These are phyloP conservation scores for Trinorchestia longiramus DNA, from an alignment of 1,140 invertebrate species.

Conservation along the genomic window DNA sequence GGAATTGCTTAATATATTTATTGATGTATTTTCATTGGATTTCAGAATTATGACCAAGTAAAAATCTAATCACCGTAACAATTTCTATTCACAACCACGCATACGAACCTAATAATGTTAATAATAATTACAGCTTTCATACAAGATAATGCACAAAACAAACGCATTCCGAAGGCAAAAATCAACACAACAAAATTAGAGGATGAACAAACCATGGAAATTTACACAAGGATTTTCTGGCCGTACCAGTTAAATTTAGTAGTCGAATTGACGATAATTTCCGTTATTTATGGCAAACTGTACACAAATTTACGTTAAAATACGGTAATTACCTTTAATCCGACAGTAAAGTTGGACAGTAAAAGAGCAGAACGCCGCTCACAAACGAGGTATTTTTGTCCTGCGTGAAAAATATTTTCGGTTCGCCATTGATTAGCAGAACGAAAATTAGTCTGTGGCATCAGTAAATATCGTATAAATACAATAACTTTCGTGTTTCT, in stretches of 20 bases:
- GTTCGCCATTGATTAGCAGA: too few species aligned
- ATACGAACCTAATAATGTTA: slow-evolving; percentile 51
- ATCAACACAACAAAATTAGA: neutral
- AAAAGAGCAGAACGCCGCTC: neutral
- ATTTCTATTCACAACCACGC: slow-evolving; percentile 49
- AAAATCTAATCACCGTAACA: slow-evolving; percentile 53
- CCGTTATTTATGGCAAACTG: neutral
- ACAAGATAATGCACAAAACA: slow-evolving; percentile 45
- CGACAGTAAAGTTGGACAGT: neutral
- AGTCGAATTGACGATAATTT: neutral
- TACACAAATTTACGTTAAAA: neutral
- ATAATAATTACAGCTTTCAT: slow-evolving; percentile 50
- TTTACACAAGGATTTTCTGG: neutral
- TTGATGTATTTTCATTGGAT: slow-evolving; percentile 53
- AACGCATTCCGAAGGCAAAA: neutral
- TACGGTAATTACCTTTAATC: neutral
- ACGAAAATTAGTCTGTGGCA: neutral
- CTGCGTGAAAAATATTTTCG: too few species aligned
- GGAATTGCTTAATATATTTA: slow-evolving; percentile 53
- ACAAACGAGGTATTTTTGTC: too few species aligned
- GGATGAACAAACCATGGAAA: neutral
- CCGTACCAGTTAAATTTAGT: neutral
- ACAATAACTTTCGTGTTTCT: neutral
- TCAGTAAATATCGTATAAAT: neutral
- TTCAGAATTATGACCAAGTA: slow-evolving; percentile 54